phyloP scores from a whole-genome alignment of 2,797 vertebrate species.

The Urocyon cinereoargenteus region DNA sequence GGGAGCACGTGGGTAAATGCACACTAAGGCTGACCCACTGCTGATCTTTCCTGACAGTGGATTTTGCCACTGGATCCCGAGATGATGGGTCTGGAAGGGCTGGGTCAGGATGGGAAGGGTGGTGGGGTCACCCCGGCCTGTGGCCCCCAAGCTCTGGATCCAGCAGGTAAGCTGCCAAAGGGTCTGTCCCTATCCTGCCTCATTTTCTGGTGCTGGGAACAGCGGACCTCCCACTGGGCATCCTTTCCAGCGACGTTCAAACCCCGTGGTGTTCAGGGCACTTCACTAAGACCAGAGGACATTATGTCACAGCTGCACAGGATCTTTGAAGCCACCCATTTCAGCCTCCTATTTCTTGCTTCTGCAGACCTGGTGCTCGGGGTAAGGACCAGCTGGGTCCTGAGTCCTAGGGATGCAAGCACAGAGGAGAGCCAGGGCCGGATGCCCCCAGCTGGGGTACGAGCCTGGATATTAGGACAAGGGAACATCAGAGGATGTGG shows the following conservation, averaged over 20 bases:
- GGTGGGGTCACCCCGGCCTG: not conserved
- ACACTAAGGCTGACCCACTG: too few species aligned
- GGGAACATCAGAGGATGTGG: not conserved
- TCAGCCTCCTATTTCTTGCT: not conserved
- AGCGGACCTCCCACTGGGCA: not conserved
- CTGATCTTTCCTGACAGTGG: not conserved
- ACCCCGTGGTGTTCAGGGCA: not conserved
- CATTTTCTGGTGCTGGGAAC: not conserved
- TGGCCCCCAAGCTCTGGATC: not conserved
- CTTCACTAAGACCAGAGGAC: accelerated
- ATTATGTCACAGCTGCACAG: too few species aligned
- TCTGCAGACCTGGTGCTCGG: not conserved
- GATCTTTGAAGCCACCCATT: not conserved
- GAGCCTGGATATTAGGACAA: not conserved
- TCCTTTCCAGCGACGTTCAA: not conserved
- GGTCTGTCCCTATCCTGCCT: not conserved
- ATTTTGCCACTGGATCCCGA: not conserved
- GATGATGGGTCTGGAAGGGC: not conserved
- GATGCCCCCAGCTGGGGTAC: too few species aligned
- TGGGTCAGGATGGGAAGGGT: not conserved
- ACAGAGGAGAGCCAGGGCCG: accelerated
- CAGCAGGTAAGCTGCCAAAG: not conserved
- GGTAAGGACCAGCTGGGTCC: not conserved
- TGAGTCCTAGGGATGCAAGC: not conserved
- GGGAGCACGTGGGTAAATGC: accelerated